phyloP scores from a whole-genome alignment of 2,797 vertebrate genomes.

The Sebastes iracundus region DNA sequence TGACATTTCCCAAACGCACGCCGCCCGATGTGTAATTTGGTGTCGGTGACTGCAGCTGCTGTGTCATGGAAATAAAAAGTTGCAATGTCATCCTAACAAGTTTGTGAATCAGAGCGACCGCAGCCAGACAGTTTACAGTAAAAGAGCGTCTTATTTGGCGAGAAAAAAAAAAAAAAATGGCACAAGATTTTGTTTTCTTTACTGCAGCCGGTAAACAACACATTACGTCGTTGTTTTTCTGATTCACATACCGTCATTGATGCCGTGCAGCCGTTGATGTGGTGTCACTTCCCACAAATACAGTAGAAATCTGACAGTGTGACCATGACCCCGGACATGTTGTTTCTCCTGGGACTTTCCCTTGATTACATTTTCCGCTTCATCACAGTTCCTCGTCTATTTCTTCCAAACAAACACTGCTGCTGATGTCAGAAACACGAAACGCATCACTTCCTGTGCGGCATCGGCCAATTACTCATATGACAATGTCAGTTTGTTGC shows the following conservation, averaged over 20 bases:
- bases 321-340: not conserved
- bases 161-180: slow-evolving; percentile 17
- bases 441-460: slow-evolving; percentile 2
- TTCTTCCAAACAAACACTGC: slow-evolving; percentile 6
- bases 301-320: slow-evolving; percentile 18
- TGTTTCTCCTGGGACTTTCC: slow-evolving; percentile 42
- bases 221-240: not conserved
- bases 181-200: slow-evolving; percentile 18
- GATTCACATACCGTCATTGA: not conserved
- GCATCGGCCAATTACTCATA: not conserved
- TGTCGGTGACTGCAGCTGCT: slow-evolving; percentile 30
- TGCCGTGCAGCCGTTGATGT: slow-evolving; percentile 12
- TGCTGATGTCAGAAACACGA: slow-evolving; percentile 10
- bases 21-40: slow-evolving; percentile 48
- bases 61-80: slow-evolving; percentile 61
- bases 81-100: slow-evolving; percentile 52
- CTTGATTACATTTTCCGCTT: slow-evolving; percentile 13
- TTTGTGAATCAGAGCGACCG: slow-evolving; percentile 56
- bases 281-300: slow-evolving; percentile 18
- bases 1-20: slow-evolving; percentile 55
- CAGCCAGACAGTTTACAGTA: slow-evolving; percentile 62
- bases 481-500: slow-evolving; percentile 1
- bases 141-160: slow-evolving; percentile 14
- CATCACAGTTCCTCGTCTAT: not conserved
- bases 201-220: slow-evolving; percentile 23